phyloP scores from a whole-genome alignment of 2,113 vertebrate genomes.

The Pao palembangensis region DNA sequence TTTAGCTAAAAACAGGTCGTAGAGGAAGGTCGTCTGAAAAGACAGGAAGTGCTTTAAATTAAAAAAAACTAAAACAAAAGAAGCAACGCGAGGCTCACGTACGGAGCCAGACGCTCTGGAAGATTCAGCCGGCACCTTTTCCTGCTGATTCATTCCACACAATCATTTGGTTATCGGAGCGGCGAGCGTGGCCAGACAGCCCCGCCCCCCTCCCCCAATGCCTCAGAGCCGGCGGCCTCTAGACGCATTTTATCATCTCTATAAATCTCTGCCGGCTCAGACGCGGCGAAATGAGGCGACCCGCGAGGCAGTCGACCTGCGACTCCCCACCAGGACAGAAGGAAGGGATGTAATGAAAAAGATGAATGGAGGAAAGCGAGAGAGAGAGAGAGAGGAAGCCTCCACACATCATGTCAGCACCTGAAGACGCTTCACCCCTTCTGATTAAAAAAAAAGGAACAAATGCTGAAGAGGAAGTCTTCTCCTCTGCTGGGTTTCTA shows the following conservation, averaged over 20 bases:
- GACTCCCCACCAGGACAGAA: constrained; percentile 33
- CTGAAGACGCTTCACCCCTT: not conserved
- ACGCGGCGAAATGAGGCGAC: constrained; percentile 61
- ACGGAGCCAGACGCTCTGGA: too few relatives aligned
- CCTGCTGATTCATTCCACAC: constrained; percentile 6
- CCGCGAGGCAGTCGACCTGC: constrained; percentile 54
- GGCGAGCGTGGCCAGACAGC: constrained; percentile 11
- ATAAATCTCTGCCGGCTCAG: constrained; percentile 68
- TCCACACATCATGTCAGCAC: too few relatives aligned
- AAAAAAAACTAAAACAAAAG: too few relatives aligned
- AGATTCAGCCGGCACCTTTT: constrained; percentile 6
- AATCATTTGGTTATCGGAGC: constrained; percentile 16
- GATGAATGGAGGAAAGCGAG: not conserved
- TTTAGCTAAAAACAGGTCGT: too few relatives aligned
- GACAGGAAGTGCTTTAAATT: too few relatives aligned
- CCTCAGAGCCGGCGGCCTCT: constrained; percentile 52
- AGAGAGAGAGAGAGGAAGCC: not conserved
- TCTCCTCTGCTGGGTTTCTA: not conserved
- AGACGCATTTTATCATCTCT: constrained; percentile 69
- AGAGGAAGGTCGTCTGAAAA: too few relatives aligned
- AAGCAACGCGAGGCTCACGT: too few relatives aligned
- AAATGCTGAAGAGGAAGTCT: not conserved
- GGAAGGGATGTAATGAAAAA: constrained; percentile 8
- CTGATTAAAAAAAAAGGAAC: too few relatives aligned
- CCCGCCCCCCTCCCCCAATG: constrained; percentile 9